Base-by-base conservation (phyloP, 1,140 invertebrate species). In the Polypedilum pembai region DNA sequence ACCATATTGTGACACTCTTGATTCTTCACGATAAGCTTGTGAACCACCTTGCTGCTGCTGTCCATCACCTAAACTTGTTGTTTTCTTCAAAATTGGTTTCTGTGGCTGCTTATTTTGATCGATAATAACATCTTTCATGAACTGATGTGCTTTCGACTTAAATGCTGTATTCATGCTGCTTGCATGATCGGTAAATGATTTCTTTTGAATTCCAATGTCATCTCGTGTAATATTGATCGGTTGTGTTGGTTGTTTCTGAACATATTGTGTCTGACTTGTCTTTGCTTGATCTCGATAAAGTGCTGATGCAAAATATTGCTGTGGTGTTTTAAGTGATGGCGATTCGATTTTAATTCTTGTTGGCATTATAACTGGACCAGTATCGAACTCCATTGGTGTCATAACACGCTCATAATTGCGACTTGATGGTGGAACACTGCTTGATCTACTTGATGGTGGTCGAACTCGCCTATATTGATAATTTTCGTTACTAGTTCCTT, bases 11-110 rank as follows among this genome's bases (percentile, higher is more conserved):
- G 89, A 85, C 21, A 88, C 83, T 76, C 89, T 85, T 18, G 86
- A 85, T 76, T 91, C 89, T 80, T 91, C 89, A 76, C 88, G 83
- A 80, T 90, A 91, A 21, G 88, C 87, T 78, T 90, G 88, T 4
- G 89, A 84, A 76, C 88, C 87, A 33, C 24, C 24, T 33, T 33
- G 24, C 24, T 33, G 24, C 24, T 33, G 24, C 66, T 83, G 84
- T 73, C 78, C 82, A 73, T 81, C 82, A 75, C 82, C 79, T 73
- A 78, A 79, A 75, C 77, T 78, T 69, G 82, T 78, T 20, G 80
- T 80, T 74, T 84, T 82, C 76, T 87, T 87, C 74, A 87, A 80
- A 75, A 86, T 87, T 4, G 86, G 85, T 76, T 84, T 86, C 79
- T 83, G 84, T 73, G 83, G 79, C 76, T 84, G 80, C 79, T 80